Conservation (phyloP, 30 jellyfish, hydroid and myxozoan genomes). For the Cassiopea xamachana region DNA sequence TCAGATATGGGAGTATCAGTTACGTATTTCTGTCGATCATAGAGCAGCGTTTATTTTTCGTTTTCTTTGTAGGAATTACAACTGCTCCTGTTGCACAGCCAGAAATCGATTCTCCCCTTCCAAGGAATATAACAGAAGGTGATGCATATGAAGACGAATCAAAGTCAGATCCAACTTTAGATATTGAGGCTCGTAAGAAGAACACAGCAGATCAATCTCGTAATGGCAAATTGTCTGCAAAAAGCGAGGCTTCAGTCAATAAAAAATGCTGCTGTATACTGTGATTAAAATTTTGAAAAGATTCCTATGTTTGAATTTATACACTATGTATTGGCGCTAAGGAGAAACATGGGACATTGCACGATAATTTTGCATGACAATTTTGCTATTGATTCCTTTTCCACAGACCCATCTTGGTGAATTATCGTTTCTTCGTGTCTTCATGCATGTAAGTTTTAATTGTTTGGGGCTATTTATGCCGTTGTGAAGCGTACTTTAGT, state of each 20-base stretch:
- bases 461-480: no score
- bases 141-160: not conserved
- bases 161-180: not conserved
- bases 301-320: not conserved
- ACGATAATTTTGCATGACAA: not conserved
- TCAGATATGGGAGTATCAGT: not conserved
- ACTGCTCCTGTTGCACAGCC: constrained; percentile 73
- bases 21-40: not conserved
- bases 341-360: not conserved
- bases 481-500: no score
- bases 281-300: not conserved
- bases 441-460: not conserved
- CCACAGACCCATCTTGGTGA: not conserved
- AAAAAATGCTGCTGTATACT: constrained; percentile 65
- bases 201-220: constrained; percentile 48
- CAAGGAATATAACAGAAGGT: constrained; percentile 19
- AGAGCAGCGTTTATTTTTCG: not conserved
- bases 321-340: not conserved
- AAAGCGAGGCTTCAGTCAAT: constrained; percentile 29
- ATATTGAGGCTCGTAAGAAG: not conserved
- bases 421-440: not conserved
- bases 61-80: not conserved
- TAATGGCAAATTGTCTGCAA: constrained; percentile 49
- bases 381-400: not conserved
- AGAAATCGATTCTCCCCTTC: constrained; percentile 57